A percentile compares a stretch with the other conserved stretches of the same genome.
phyloP scores from a whole-genome alignment of 2,113 vertebrate genomes.

The Scomber colias region DNA sequence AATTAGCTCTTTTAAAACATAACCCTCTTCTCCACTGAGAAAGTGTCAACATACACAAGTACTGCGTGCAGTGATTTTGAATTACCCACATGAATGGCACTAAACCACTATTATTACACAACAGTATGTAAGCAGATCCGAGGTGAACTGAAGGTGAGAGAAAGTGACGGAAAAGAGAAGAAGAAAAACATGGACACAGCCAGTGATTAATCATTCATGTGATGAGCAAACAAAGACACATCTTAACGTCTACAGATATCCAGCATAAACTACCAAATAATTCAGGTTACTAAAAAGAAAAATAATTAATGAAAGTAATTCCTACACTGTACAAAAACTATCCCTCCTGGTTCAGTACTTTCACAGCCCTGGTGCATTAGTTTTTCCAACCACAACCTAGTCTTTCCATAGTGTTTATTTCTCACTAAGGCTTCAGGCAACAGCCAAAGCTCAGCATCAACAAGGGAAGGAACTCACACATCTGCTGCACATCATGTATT shows the following conservation, averaged over 20 bases:
- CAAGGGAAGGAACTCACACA: slow-evolving; percentile 34
- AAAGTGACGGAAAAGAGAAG: slow-evolving; percentile 5
- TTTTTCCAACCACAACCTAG: too few species aligned
- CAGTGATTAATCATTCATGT: slow-evolving; percentile 7
- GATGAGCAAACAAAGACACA: slow-evolving; percentile 6
- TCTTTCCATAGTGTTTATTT: background rate
- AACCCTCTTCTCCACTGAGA: background rate
- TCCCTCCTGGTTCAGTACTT: background rate
- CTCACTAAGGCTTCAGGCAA: slow-evolving; percentile 18
- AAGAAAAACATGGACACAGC: slow-evolving; percentile 10
- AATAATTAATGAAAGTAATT: background rate
- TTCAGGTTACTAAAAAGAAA: background rate
- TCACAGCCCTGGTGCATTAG: too few species aligned
- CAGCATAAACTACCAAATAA: background rate
- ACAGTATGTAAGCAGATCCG: background rate
- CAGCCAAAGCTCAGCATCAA: background rate
- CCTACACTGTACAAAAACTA: background rate
- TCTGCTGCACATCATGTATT: slow-evolving; percentile 57
- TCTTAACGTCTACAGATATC: slow-evolving; percentile 22
- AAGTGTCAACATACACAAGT: background rate
- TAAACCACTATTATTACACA: slow-evolving; percentile 13
- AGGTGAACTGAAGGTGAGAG: background rate
- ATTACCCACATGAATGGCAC: background rate
- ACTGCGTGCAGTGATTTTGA: background rate
- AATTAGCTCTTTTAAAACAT: background rate